Evolutionary conservation across 1,140 invertebrate genomes (phyloP).

Genomic region (Drosophila rhopaloa): DNA sequence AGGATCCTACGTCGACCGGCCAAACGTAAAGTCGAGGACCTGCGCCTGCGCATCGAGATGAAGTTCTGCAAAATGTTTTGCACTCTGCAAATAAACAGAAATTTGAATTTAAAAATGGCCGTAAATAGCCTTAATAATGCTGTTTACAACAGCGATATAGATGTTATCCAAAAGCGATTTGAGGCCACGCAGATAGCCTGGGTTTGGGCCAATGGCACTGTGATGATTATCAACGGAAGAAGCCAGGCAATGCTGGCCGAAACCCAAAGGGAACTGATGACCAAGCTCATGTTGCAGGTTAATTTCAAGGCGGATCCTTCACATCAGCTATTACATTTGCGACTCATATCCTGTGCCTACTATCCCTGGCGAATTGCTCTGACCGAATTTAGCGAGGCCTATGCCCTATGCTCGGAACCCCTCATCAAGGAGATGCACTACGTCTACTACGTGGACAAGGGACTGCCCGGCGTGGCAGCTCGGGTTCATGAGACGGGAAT

Average conservation of each 20-base stretch:
- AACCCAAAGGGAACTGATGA: constrained; percentile 15
- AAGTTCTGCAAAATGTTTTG: constrained; percentile 23
- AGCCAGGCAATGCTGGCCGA: constrained; percentile 10
- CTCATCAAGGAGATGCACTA: not conserved
- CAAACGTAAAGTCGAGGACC: constrained; percentile 10
- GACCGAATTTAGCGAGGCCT: constrained; percentile 5
- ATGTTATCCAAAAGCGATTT: constrained; percentile 37
- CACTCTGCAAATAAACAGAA: constrained; percentile 8
- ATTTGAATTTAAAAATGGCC: constrained; percentile 8
- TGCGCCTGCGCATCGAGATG: constrained; percentile 27
- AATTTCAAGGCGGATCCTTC: not conserved
- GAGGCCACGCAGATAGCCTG: constrained; percentile 32
- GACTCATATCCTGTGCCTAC: constrained; percentile 17
- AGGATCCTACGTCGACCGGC: constrained; percentile 35
- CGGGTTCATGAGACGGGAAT: constrained; percentile 36
- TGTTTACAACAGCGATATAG: constrained; percentile 16
- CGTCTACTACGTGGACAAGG: constrained; percentile 51
- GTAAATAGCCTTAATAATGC: constrained; percentile 8
- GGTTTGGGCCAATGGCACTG: constrained; percentile 43
- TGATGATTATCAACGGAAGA: constrained; percentile 39
- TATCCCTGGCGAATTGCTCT: constrained; percentile 42
- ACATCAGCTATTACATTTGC: constrained; percentile 10
- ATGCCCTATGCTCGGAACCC: constrained; percentile 2
- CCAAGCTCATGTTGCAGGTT: not conserved
- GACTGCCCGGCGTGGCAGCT: constrained; percentile 33